A percentile compares a stretch with the other conserved stretches of the same genome.
These are phyloP conservation scores for Sprattus sprattus DNA, from an alignment of 2,113 vertebrate species.

Conservation along the genomic window DNA sequence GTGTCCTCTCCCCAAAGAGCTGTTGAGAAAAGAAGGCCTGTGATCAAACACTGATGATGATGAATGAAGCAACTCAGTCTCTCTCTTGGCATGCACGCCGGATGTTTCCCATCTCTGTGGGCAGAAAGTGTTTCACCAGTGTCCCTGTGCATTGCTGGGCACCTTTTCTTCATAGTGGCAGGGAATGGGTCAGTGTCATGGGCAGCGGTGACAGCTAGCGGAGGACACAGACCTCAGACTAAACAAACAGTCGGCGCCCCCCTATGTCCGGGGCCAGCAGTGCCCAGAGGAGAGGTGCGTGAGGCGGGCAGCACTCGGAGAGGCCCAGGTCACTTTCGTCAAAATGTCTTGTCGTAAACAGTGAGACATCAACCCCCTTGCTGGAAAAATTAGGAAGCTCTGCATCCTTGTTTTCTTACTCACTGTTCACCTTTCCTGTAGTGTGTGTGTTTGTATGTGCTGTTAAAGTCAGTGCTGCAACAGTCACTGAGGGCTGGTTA, in stretches of 20 bases:
- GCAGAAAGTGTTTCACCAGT: background rate
- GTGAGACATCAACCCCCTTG: background rate
- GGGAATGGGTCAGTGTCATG: too few relatives aligned
- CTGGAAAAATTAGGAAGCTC: background rate
- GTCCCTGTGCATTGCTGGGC: background rate
- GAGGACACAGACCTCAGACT: background rate
- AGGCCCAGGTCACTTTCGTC: background rate
- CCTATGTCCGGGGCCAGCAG: background rate
- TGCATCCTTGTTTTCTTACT: background rate
- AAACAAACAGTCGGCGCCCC: background rate
- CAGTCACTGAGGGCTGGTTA: background rate
- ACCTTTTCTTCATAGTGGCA: too few relatives aligned
- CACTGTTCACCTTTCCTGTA: background rate
- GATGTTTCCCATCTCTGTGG: background rate
- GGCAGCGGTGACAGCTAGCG: background rate
- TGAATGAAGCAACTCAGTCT: background rate
- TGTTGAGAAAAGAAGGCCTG: background rate
- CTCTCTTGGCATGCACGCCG: background rate
- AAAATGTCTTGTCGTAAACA: background rate
- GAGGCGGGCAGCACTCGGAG: background rate
- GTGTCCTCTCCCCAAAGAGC: background rate
- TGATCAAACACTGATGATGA: background rate
- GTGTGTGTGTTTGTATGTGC: background rate
- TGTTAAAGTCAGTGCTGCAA: background rate
- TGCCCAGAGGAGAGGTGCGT: background rate